Percentiles rank a stretch among this genome's conserved stretches.
Evolutionary conservation across 2,113 vertebrate genomes (phyloP).

Genomic region (Aegypius monachus): DNA sequence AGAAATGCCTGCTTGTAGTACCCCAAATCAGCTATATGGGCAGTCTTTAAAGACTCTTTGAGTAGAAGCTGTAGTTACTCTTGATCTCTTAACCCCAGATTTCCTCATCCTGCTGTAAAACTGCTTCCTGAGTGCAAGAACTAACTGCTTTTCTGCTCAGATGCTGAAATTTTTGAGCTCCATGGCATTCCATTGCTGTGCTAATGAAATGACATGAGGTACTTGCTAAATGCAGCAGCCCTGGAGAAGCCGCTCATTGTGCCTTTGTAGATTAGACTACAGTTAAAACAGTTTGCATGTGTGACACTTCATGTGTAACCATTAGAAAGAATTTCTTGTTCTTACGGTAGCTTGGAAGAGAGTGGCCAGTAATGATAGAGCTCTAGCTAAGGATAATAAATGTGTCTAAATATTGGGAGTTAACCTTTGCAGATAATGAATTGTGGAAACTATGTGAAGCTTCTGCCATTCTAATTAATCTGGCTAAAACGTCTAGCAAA

Average conservation of each 20-base stretch:
- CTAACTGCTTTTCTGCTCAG: conserved; percentile 13
- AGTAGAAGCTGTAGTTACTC: conserved; percentile 8
- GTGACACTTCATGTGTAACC: neutral
- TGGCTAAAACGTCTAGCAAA: neutral
- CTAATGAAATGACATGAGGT: conserved; percentile 3
- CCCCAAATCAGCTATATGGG: neutral
- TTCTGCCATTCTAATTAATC: conserved; percentile 39
- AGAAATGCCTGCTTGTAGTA: neutral
- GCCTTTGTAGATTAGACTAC: conserved; percentile 14
- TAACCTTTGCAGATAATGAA: conserved; percentile 49
- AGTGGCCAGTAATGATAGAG: neutral
- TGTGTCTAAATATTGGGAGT: neutral
- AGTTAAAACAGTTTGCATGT: neutral
- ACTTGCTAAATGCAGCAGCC: conserved; percentile 1
- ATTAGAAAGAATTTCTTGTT: neutral
- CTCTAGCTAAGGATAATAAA: neutral
- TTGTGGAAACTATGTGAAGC: neutral
- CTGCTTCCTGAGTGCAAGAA: conserved; percentile 5
- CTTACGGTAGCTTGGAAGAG: neutral
- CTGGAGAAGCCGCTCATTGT: conserved; percentile 4
- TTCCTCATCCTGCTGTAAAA: conserved; percentile 39
- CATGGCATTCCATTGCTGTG: neutral
- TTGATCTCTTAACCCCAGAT: conserved; percentile 38
- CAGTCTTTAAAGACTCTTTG: conserved; percentile 6
- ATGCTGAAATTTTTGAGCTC: conserved; percentile 32